Evolutionary conservation across 2,113 vertebrate species (phyloP), one percentile per base, ranked within the genome.

Genomic region (Scomber scombrus): DNA sequence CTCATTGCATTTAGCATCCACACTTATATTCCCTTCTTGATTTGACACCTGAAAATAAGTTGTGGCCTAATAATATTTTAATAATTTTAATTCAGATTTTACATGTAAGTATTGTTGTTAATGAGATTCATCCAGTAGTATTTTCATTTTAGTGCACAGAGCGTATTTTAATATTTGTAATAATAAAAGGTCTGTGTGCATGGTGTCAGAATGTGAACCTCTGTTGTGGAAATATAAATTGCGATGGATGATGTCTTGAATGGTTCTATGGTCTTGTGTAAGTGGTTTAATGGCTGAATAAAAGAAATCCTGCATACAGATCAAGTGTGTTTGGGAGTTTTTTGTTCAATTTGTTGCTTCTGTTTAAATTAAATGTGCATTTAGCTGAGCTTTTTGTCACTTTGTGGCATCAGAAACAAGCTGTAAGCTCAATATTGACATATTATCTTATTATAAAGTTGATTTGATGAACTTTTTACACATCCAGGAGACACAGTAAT

Each of bases 201-300:
- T 80, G 75, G 26, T 55, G 66, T 65, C 66, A 69, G 50, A 78
- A 62, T 19, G 58, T 78, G 43, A 64, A 52, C n/a, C 19, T 74
- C 56, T 57, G 43, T 10, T 47, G 52, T 46, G 11, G 43, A 16
- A 61, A 21, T 71, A 34, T 56, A 40, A 45, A 45, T 51, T 60
- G 21, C 82, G 81, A 69, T 68, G 47, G 47, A 71, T 47, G 83
- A 45, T 56, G 57, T 63, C 43, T 16, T 82, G 45, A 57, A 57
- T 55, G 58, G 18, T n/a, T 80, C 12, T 26, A 52, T 19, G 47
- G 23, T 60, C 45, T 72, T 80, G 50, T 85, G 16, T 51, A 74
- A 83, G 34, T 52, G 49, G 31, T 82, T 52, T 62, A 34, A 50
- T 76, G 67, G 76, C 23, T 85, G 23, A 93, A 93, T 93, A 88